Conservation (phyloP, 2,113 vertebrate species). For the Sporophila hypoxantha region DNA sequence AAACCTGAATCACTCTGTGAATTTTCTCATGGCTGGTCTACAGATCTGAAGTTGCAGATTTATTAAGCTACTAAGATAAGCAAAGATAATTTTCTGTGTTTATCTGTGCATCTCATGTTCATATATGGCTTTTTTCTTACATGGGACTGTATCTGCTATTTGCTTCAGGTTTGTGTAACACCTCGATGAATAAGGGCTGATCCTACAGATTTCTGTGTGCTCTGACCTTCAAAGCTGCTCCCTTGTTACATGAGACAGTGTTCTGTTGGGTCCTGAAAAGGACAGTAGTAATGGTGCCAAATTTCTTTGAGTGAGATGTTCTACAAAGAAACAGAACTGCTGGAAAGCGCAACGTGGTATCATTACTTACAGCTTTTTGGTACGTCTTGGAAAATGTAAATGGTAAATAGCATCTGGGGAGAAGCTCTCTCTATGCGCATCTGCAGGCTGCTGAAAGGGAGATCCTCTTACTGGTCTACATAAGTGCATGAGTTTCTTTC, state of each 20-base stretch:
- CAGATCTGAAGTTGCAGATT: background rate
- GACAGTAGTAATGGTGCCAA: background rate
- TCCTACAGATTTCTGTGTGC: background rate
- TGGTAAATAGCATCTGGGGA: background rate
- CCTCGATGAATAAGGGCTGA: background rate
- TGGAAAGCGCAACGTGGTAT: background rate
- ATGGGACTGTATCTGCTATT: background rate
- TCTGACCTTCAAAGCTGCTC: background rate
- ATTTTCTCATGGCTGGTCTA: background rate
- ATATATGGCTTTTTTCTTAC: background rate
- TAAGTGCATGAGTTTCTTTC: background rate
- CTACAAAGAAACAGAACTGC: background rate
- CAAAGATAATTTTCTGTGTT: background rate
- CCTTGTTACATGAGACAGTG: background rate
- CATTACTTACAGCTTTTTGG: background rate
- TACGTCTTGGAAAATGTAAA: background rate
- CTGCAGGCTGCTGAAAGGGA: background rate
- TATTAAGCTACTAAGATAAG: background rate
- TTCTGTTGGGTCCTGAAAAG: background rate
- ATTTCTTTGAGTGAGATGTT: background rate
- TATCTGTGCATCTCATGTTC: background rate
- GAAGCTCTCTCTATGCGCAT: background rate
- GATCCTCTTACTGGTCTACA: background rate
- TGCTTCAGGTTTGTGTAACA: background rate
- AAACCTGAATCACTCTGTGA: background rate